Evolutionary conservation across 2,113 vertebrate genomes (phyloP), one percentile per base, ranked within the genome.

Genomic region (Hemichromis elongatus): DNA sequence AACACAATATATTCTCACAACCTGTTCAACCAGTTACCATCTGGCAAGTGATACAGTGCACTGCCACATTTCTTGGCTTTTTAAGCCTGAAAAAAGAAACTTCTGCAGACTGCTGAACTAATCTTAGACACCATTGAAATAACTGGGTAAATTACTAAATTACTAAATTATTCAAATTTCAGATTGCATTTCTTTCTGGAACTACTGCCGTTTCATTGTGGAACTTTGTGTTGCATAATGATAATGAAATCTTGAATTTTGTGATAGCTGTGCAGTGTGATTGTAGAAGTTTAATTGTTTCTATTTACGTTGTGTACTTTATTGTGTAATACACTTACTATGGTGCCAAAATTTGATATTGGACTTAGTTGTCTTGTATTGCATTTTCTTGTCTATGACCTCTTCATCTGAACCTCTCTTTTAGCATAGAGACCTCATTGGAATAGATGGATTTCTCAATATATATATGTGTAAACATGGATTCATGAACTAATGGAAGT

Each of bases 161-260:
- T 70, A 16, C 40, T 70, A 28, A 28, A 14, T 66, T 13, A 24
- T 40, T 66, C 40, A 66, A 66, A 24, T 14, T 40, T 40, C 10
- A 37, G 7, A 4, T 66, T 40, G 14, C n/a, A 21, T 68, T 42
- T 16, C 0, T 70, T 70, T 42, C 12, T 0, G 40, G 24, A 28
- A 73, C 24, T 7, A 19, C 21, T 73, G 14, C 3, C 47, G 8
- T 73, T 28, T 28, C 1, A 45, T 28, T 47, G 6, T 18, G 9
- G 40, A 9, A 28, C 24, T 6, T 54, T 54, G 66, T 18, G 2
- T 11, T 18, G 14, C 3, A 73, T 18, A 47, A 24, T 26, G 24
- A 70, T 1, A 45, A 73, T 47, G 24, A 2, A 4, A 47, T 26
- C 14, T 70, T 70, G 0, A 19, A 4, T 28, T 45, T 19, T 1